phyloP scores from a whole-genome alignment of 2,797 vertebrate genomes.

The Xyrichtys novacula region DNA sequence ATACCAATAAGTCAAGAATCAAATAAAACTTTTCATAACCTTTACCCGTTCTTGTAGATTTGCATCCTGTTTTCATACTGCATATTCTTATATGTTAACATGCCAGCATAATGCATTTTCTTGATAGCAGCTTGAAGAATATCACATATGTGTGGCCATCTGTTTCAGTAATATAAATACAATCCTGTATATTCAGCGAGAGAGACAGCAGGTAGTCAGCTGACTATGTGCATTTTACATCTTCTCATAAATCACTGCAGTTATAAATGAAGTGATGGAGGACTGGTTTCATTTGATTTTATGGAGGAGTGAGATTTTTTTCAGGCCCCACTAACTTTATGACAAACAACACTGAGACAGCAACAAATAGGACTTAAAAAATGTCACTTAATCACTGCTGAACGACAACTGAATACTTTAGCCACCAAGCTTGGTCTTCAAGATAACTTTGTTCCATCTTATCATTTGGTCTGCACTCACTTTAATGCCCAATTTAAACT shows the following conservation, averaged over 20 bases:
- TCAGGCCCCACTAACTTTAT: background rate
- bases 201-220: slow-evolving; percentile 2
- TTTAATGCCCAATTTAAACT: slow-evolving; percentile 10
- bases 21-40: background rate
- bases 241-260: slow-evolving; percentile 6
- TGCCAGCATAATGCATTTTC: slow-evolving; percentile 19
- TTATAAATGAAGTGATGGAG: background rate
- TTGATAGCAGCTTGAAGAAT: slow-evolving; percentile 22
- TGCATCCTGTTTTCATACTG: slow-evolving; percentile 1
- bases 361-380: too few relatives aligned
- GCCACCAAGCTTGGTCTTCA: too few relatives aligned
- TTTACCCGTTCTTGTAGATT: slow-evolving; percentile 12
- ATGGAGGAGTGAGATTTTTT: slow-evolving; percentile 2
- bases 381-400: too few relatives aligned
- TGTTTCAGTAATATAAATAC: slow-evolving; percentile 57
- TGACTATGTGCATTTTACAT: slow-evolving; percentile 2
- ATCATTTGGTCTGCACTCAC: too few relatives aligned
- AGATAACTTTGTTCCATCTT: too few relatives aligned
- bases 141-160: slow-evolving; percentile 66
- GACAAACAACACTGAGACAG: too few relatives aligned
- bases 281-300: background rate
- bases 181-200: background rate
- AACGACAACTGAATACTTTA: too few relatives aligned
- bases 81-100: slow-evolving; percentile 7
- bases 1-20: too few relatives aligned